phyloP scores from a whole-genome alignment of 2,797 vertebrate genomes.

The Diplodus puntazzo region DNA sequence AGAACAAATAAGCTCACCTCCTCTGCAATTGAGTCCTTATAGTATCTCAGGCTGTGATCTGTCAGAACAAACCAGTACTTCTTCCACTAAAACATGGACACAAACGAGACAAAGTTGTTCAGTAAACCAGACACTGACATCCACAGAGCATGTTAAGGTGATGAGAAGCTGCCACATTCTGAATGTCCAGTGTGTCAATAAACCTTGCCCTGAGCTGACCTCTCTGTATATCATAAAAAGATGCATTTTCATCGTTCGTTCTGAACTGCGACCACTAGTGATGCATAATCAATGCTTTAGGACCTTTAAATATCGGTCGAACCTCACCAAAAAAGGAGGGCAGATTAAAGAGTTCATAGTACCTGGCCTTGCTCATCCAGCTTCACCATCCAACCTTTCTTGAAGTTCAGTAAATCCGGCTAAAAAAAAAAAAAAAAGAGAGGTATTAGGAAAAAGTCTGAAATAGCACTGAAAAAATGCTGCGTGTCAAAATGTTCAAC shows the following conservation, averaged over 20 bases:
- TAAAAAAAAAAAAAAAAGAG: constrained; percentile 54
- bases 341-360: constrained; percentile 8
- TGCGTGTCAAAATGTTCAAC: constrained; percentile 1
- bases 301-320: no score
- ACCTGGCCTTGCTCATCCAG: constrained; percentile 87
- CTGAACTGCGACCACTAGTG: no score
- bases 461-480: not conserved
- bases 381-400: constrained; percentile 91
- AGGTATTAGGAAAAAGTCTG: constrained; percentile 5
- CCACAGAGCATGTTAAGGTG: not conserved
- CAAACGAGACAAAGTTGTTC: constrained; percentile 9
- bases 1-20: constrained; percentile 76
- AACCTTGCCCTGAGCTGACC: not conserved
- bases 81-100: constrained; percentile 83
- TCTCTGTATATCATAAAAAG: not conserved
- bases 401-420: constrained; percentile 90
- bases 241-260: constrained; percentile 1
- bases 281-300: no score
- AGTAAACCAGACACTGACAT: not conserved
- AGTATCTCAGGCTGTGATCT: constrained; percentile 88
- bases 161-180: not conserved
- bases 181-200: not conserved
- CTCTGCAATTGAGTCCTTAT: constrained; percentile 89
- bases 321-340: no score
- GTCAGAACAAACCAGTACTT: constrained; percentile 91